Percentiles rank a stretch among this genome's conserved stretches.
Conservation (phyloP, 1,140 invertebrate species). For the Drosophila prosaltans region DNA sequence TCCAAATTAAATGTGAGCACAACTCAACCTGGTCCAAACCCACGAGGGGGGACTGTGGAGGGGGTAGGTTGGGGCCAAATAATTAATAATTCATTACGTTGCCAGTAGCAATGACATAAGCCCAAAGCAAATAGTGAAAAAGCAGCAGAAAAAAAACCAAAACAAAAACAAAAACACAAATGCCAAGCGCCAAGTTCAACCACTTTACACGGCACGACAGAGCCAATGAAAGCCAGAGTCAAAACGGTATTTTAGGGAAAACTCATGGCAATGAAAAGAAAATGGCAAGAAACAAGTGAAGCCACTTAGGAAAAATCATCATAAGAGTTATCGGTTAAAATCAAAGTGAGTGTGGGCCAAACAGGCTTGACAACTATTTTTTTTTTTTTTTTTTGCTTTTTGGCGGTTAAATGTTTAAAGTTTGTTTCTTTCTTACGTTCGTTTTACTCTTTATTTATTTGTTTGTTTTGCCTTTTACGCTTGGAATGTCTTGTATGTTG, state of each 20-base stretch:
- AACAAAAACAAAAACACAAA: neutral
- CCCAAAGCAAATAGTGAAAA: slow-evolving; percentile 49
- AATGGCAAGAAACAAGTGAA: slow-evolving; percentile 45
- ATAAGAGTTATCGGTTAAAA: slow-evolving; percentile 61
- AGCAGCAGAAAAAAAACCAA: no score
- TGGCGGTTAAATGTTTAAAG: neutral
- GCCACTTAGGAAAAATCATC: slow-evolving; percentile 68
- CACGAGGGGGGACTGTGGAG: neutral
- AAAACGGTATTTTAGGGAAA: slow-evolving; percentile 58
- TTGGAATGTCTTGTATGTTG: slow-evolving; percentile 44
- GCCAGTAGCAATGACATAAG: slow-evolving; percentile 70
- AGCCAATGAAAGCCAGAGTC: slow-evolving; percentile 30
- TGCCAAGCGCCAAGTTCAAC: slow-evolving; percentile 54
- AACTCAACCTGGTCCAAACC: slow-evolving; percentile 2
- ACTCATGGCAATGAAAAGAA: slow-evolving; percentile 33
- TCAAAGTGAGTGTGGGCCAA: slow-evolving; percentile 60
- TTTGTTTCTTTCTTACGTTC: slow-evolving; percentile 1
- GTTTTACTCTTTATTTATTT: neutral
- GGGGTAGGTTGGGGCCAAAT: slow-evolving; percentile 6
- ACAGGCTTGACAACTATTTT: slow-evolving; percentile 59
- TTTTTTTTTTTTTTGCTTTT: neutral
- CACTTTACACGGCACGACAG: slow-evolving; percentile 38
- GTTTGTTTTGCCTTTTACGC: slow-evolving; percentile 23
- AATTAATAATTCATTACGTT: slow-evolving; percentile 75
- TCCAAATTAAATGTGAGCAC: slow-evolving; percentile 64